These are phyloP conservation scores for Euspilapteryx auroguttella DNA, from an alignment of 2,888 invertebrate species.

Conservation along the genomic window DNA sequence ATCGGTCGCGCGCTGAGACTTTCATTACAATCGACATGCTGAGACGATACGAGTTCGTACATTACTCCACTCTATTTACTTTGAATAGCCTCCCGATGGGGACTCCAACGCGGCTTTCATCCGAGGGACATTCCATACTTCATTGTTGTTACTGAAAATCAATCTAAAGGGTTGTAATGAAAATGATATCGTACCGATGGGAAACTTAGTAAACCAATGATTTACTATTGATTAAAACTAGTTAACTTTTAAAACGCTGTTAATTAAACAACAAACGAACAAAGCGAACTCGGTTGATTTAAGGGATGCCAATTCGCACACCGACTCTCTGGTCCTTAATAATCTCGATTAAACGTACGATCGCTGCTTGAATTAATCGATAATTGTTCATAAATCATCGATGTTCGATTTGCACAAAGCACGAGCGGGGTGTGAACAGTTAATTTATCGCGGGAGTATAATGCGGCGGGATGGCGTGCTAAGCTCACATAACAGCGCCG, in stretches of 20 bases:
- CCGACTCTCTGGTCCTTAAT: conserved; percentile 32
- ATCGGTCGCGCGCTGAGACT: conserved; percentile 17
- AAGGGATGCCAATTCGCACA: conserved; percentile 24
- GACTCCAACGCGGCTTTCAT: too few species aligned
- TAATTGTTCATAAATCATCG: conserved; percentile 61
- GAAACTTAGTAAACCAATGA: neutral
- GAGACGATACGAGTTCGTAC: too few species aligned
- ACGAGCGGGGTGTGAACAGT: conserved; percentile 53
- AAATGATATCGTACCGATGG: too few species aligned
- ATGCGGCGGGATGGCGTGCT: conserved; percentile 45
- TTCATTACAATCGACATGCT: too few species aligned
- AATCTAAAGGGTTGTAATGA: too few species aligned
- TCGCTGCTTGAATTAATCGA: conserved; percentile 61
- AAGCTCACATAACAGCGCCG: conserved; percentile 39
- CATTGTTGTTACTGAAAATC: too few species aligned
- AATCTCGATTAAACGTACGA: conserved; percentile 53
- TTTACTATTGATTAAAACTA: conserved; percentile 1
- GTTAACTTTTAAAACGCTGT: conserved; percentile 10
- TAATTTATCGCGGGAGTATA: conserved; percentile 44
- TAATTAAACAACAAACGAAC: conserved; percentile 22
- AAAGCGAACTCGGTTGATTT: conserved; percentile 24
- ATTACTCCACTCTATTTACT: too few species aligned
- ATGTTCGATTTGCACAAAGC: conserved; percentile 55
- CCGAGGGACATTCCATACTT: conserved; percentile 4
- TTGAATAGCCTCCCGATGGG: too few species aligned